Conservation (phyloP, 2,888 invertebrate species). For the Trichogramma evanescens region DNA sequence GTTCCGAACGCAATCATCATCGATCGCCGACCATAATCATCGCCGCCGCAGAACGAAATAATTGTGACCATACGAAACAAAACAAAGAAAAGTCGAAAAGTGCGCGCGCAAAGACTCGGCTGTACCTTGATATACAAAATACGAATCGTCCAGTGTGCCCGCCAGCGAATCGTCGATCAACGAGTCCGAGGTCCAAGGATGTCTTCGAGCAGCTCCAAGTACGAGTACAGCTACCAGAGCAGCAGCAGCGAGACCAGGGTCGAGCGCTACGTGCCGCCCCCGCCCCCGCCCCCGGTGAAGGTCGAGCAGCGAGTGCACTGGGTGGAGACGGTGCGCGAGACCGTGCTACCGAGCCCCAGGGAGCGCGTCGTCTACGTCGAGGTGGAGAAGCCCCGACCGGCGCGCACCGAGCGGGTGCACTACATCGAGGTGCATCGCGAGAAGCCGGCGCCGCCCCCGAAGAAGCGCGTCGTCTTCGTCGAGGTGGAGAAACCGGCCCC, state of each 20-base stretch:
- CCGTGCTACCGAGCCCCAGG: neutral
- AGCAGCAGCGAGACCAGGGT: constrained; percentile 6
- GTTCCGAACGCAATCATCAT: no score
- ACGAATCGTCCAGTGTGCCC: neutral
- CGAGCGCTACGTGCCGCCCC: constrained; percentile 7
- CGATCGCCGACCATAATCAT: no score
- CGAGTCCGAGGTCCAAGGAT: neutral
- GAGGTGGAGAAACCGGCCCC: constrained; percentile 6
- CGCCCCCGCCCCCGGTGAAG: neutral
- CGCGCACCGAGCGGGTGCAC: neutral
- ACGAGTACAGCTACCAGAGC: constrained; percentile 11
- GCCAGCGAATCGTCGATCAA: neutral
- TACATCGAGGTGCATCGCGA: no score
- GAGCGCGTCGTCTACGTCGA: constrained; percentile 9
- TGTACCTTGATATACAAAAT: constrained; percentile 1
- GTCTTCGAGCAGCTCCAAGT: neutral
- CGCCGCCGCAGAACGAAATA: no score
- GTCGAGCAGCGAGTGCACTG: no score
- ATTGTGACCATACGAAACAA: no score
- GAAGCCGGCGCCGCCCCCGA: neutral
- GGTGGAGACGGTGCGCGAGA: no score
- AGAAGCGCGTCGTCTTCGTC: constrained; percentile 13
- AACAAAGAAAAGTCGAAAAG: neutral
- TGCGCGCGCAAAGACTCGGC: neutral
- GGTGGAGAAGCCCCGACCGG: constrained; percentile 2